phyloP scores from a whole-genome alignment of 1,140 invertebrate genomes.

The Aphelenchoides besseyi region DNA sequence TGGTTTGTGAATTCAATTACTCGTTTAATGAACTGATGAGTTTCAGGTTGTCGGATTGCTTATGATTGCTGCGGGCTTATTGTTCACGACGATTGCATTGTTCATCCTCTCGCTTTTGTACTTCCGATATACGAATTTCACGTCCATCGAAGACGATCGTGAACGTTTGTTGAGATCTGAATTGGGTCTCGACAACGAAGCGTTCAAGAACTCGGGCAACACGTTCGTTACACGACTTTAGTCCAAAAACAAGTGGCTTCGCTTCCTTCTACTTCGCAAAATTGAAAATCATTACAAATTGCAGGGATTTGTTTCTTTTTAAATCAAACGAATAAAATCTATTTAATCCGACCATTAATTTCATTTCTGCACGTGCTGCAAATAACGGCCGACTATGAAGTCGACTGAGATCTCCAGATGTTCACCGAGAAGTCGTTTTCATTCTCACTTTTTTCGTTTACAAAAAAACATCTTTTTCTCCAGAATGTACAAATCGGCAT shows the following conservation, averaged over 20 bases:
- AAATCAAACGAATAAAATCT: background rate
- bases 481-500: no score
- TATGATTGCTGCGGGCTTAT: background rate
- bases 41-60: background rate
- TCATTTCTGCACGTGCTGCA: no score
- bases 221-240: slow-evolving; percentile 7
- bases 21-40: background rate
- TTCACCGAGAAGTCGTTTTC: no score
- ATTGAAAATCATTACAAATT: no score
- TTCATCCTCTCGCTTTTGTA: background rate
- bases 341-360: no score
- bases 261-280: background rate
- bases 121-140: background rate
- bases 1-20: background rate
- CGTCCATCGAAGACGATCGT: slow-evolving; percentile 2
- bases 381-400: no score
- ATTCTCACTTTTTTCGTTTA: no score
- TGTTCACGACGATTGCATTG: background rate
- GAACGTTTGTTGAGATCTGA: background rate
- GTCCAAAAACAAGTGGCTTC: background rate
- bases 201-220: background rate
- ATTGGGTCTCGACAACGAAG: background rate
- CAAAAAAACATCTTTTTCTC: no score
- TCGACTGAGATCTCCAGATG: no score
- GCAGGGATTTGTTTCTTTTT: no score